Conservation (phyloP, 2,113 vertebrate species). For the Chroicocephalus ridibundus region DNA sequence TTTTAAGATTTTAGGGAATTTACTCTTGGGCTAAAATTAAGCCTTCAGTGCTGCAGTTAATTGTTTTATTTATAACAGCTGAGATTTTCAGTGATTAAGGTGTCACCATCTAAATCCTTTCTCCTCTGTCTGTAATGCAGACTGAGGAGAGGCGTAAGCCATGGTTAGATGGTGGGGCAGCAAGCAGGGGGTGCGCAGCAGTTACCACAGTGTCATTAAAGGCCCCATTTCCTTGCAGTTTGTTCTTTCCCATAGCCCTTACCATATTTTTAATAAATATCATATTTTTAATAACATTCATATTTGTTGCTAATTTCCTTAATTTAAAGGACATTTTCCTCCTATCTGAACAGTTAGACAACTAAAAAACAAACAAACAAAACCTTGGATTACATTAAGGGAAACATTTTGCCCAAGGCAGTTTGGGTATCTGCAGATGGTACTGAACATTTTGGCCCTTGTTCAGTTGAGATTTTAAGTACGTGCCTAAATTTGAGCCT, state of each 20-base stretch:
- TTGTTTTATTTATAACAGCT: conserved; percentile 25
- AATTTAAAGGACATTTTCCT: conserved; percentile 29
- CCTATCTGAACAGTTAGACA: conserved; percentile 2
- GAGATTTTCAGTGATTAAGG: background rate
- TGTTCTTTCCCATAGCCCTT: background rate
- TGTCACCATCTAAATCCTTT: background rate
- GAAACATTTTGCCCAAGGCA: conserved; percentile 60
- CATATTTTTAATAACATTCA: background rate
- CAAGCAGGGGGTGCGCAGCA: background rate
- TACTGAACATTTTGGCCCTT: conserved; percentile 48
- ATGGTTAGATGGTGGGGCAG: background rate
- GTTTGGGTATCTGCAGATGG: conserved; percentile 55
- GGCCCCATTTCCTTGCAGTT: background rate
- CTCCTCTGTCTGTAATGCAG: background rate
- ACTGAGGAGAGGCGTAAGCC: background rate
- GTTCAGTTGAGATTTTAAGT: conserved; percentile 50
- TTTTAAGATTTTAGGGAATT: conserved; percentile 22
- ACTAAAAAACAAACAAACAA: conserved; percentile 52
- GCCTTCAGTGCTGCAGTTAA: conserved; percentile 1
- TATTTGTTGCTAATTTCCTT: conserved; percentile 49
- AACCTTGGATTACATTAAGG: conserved; percentile 61
- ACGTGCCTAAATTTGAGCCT: conserved; percentile 39
- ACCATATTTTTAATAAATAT: background rate
- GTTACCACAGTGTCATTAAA: background rate
- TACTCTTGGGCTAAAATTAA: conserved; percentile 38